Evolutionary conservation across 2,888 invertebrate species (phyloP).

Genomic region (Eristalis arbustorum): DNA sequence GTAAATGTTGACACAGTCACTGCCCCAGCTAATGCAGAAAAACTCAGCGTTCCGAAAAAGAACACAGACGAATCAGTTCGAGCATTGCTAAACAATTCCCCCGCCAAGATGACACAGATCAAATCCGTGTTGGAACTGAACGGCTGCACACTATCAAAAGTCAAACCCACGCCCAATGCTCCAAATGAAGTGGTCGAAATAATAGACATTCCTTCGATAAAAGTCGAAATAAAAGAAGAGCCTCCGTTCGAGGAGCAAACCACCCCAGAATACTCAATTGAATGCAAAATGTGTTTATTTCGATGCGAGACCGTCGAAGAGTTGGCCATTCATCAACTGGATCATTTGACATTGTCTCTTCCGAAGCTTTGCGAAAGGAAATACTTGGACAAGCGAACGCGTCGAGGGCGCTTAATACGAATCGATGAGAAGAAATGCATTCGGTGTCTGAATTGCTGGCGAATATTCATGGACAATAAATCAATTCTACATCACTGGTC

Average conservation of each 20-base stretch:
- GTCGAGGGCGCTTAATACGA: slow-evolving; percentile 73
- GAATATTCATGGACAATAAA: slow-evolving; percentile 73
- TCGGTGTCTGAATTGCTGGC: slow-evolving; percentile 76
- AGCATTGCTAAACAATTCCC: neutral
- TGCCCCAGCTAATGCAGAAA: slow-evolving; percentile 3
- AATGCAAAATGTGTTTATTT: slow-evolving; percentile 71
- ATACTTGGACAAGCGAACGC: slow-evolving; percentile 71
- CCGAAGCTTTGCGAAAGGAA: slow-evolving; percentile 72
- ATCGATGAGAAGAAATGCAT: slow-evolving; percentile 73
- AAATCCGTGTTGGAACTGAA: slow-evolving; percentile 73
- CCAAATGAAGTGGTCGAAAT: neutral
- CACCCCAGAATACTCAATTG: slow-evolving; percentile 13
- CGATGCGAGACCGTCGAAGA: slow-evolving; percentile 71
- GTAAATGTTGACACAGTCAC: neutral
- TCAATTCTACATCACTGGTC: slow-evolving; percentile 75
- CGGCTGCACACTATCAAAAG: slow-evolving; percentile 72
- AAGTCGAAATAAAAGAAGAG: slow-evolving; percentile 55
- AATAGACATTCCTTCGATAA: slow-evolving; percentile 1
- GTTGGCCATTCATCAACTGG: slow-evolving; percentile 74
- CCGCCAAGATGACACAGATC: slow-evolving; percentile 67
- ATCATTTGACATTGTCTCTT: slow-evolving; percentile 72
- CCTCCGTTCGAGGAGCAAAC: slow-evolving; percentile 8
- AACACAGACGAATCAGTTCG: slow-evolving; percentile 1
- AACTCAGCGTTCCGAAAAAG: neutral
- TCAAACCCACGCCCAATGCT: slow-evolving; percentile 14